Conservation (phyloP, 2,888 invertebrate species). For the Netelia virgata region DNA sequence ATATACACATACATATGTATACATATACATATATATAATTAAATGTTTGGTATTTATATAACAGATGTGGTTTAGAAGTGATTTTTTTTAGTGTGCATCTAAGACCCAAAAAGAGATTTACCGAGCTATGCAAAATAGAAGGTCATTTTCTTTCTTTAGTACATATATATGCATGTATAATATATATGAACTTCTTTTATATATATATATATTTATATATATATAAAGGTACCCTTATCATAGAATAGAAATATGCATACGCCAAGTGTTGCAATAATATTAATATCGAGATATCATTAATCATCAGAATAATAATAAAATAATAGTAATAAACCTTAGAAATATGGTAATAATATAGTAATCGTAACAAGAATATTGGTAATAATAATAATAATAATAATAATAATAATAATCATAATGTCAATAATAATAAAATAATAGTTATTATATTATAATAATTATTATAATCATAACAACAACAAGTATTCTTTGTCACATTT, state of each 20-base stretch:
- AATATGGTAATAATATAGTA: slow-evolving; percentile 78
- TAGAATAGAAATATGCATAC: slow-evolving; percentile 83
- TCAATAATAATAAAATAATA: slow-evolving; percentile 72
- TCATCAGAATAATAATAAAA: slow-evolving; percentile 74
- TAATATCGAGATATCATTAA: slow-evolving; percentile 81
- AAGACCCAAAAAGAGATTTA: slow-evolving; percentile 82
- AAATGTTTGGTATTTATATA: slow-evolving; percentile 77
- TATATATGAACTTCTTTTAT: slow-evolving; percentile 74
- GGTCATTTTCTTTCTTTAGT: slow-evolving; percentile 77
- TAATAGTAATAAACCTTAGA: slow-evolving; percentile 75
- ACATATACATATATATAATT: slow-evolving; percentile 78
- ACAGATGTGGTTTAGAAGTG: slow-evolving; percentile 75
- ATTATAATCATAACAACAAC: slow-evolving; percentile 85
- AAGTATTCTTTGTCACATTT: slow-evolving; percentile 85
- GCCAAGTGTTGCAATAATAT: slow-evolving; percentile 82
- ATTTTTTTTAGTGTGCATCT: slow-evolving; percentile 74
- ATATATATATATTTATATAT: slow-evolving; percentile 60
- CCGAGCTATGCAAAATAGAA: slow-evolving; percentile 84
- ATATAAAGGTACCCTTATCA: slow-evolving; percentile 82
- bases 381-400: slow-evolving; percentile 78
- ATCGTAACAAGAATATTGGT: slow-evolving; percentile 82
- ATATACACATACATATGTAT: slow-evolving; percentile 77
- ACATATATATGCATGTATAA: slow-evolving; percentile 78
- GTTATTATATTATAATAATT: slow-evolving; percentile 78
- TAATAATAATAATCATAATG: slow-evolving; percentile 76